phyloP scores from a whole-genome alignment of 2,797 vertebrate species.

The Taeniopygia guttata region DNA sequence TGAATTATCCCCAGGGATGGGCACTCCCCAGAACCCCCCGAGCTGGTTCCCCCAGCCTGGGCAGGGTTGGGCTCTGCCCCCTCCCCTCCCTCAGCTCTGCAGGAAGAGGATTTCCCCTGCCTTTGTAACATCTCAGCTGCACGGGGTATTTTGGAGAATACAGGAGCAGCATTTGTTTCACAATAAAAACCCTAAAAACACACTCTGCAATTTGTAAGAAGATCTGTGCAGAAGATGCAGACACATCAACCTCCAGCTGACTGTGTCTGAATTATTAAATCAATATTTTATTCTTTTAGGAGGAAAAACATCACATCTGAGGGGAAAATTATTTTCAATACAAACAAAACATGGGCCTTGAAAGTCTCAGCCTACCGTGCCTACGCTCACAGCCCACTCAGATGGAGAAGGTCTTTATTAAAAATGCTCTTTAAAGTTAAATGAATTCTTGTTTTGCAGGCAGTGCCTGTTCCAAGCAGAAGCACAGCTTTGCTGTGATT shows the following conservation, averaged over 20 bases:
- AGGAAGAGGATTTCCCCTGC: not conserved
- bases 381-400: not conserved
- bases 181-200: not conserved
- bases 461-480: not conserved
- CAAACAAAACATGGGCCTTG: not conserved
- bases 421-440: conserved; percentile 50
- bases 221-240: not conserved
- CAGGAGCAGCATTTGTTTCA: not conserved
- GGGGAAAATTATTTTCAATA: not conserved
- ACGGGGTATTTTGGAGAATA: accelerated
- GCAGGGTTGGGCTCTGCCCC: not conserved
- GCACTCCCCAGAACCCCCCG: not conserved
- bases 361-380: not conserved
- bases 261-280: conserved; percentile 5
- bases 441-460: not conserved
- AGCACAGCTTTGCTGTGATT: not conserved
- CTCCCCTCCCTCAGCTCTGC: accelerated
- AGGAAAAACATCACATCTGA: not conserved
- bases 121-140: accelerated
- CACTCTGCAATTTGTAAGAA: not conserved
- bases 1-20: not conserved
- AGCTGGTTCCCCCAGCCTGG: not conserved
- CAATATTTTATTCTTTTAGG: not conserved
- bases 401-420: not conserved
- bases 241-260: not conserved